A percentile compares a stretch with the other conserved stretches of the same genome.
Evolutionary conservation across 2,113 vertebrate genomes (phyloP).

Genomic region (Mesembrinibis cayennensis): DNA sequence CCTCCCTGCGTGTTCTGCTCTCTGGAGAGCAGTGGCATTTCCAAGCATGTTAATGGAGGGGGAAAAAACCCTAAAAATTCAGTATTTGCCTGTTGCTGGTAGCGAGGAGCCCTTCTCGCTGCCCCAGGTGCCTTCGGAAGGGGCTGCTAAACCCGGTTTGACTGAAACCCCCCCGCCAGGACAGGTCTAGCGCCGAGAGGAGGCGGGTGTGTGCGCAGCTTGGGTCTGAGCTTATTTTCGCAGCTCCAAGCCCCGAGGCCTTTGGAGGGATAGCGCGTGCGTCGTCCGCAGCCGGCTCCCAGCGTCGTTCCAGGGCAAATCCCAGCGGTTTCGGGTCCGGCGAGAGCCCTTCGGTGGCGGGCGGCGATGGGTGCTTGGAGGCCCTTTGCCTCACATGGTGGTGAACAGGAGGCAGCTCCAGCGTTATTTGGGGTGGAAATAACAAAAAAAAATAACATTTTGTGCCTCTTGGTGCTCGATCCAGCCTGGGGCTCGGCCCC

Average conservation of each 20-base stretch:
- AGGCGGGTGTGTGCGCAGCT: too few species aligned
- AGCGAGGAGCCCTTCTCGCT: neutral
- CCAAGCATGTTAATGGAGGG: neutral
- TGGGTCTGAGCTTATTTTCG: too few species aligned
- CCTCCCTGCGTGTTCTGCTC: neutral
- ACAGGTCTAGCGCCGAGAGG: too few species aligned
- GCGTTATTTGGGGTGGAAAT: neutral
- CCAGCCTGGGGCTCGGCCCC: neutral
- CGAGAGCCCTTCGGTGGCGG: neutral
- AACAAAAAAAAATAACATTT: neutral
- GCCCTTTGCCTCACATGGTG: too few species aligned
- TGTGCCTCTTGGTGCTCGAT: neutral
- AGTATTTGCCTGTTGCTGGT: neutral
- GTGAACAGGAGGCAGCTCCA: neutral
- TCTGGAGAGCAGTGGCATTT: neutral
- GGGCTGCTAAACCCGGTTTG: neutral
- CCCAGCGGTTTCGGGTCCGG: neutral
- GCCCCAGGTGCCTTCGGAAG: too few species aligned
- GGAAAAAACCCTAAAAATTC: accelerated
- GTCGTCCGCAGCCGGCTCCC: neutral
- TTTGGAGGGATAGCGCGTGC: too few species aligned
- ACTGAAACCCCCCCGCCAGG: neutral
- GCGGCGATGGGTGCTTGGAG: too few species aligned
- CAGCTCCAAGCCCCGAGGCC: neutral
- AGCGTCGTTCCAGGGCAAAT: neutral